Evolutionary conservation across 1,140 invertebrate species (phyloP).

Genomic region (Panulirus ornatus): DNA sequence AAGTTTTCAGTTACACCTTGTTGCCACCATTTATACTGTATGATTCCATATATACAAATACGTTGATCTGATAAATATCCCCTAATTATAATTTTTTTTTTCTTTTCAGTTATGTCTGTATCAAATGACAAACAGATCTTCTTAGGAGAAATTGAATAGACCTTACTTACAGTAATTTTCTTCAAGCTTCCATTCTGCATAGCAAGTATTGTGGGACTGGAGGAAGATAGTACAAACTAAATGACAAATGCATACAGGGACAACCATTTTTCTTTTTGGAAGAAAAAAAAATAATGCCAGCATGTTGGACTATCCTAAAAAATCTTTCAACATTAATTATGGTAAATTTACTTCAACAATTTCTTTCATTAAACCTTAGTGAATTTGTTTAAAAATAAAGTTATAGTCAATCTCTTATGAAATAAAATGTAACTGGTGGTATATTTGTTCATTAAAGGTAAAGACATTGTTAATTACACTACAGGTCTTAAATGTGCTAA

Average conservation of each 20-base stretch:
- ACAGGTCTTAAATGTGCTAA: not conserved
- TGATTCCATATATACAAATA: no score
- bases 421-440: not conserved
- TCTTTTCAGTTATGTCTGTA: constrained; percentile 89
- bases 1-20: no score
- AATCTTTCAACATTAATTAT: not conserved
- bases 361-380: not conserved
- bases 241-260: no score
- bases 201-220: no score
- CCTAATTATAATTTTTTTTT: no score
- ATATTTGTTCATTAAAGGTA: not conserved
- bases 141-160: constrained; percentile 93
- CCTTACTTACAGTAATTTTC: no score
- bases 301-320: not conserved
- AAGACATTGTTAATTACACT: not conserved
- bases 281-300: not conserved
- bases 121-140: constrained; percentile 98
- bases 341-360: not conserved
- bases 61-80: no score
- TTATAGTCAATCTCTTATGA: no score
- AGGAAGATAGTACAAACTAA: no score
- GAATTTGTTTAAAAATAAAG: not conserved
- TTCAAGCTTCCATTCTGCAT: no score
- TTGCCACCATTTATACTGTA: no score
- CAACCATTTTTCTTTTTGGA: no score